Conservation (phyloP, 2,113 vertebrate genomes). For the Hystrix brachyura region DNA sequence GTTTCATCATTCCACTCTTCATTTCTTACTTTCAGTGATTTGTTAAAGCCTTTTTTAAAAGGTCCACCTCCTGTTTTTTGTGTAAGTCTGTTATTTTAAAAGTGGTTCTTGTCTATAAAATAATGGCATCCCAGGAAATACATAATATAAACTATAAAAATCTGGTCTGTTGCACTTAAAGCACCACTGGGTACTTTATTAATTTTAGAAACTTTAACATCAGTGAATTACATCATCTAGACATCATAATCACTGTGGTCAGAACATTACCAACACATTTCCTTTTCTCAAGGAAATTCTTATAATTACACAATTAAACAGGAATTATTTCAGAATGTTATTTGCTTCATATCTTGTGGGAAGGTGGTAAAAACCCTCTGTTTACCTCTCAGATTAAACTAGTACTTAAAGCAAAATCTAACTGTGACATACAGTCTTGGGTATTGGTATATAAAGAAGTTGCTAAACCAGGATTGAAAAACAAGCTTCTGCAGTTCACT, state of each 20-base stretch:
- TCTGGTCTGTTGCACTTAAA: neutral
- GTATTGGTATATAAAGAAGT: neutral
- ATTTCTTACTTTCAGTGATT: neutral
- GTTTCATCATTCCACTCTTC: neutral
- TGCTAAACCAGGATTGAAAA: neutral
- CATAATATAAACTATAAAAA: neutral
- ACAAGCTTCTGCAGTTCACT: neutral
- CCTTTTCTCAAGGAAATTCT: neutral
- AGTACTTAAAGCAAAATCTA: neutral
- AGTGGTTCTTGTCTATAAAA: neutral
- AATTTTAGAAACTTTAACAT: neutral
- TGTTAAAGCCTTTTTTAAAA: neutral
- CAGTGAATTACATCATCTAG: neutral
- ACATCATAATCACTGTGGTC: neutral
- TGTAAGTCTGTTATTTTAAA: neutral
- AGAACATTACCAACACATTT: neutral
- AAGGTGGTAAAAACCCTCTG: neutral
- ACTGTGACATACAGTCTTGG: neutral
- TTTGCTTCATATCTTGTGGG: neutral
- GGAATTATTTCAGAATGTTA: neutral
- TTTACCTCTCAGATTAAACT: neutral
- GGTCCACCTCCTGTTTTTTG: neutral
- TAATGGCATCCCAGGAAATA: neutral
- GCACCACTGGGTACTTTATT: neutral
- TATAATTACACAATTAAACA: neutral